Evolutionary conservation across 1,140 invertebrate species (phyloP).

Genomic region (Lepidurus packardi): DNA sequence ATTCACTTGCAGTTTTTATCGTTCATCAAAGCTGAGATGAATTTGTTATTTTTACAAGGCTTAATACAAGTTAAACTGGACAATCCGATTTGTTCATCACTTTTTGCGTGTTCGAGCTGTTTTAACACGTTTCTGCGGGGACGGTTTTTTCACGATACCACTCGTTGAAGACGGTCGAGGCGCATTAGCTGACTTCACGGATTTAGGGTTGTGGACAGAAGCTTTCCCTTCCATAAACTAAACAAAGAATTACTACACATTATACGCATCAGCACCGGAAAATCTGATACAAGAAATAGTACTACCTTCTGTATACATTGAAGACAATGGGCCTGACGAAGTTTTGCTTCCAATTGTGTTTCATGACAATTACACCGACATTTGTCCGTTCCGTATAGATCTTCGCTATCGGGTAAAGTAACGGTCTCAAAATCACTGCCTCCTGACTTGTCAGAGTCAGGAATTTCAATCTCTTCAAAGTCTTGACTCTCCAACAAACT

Average conservation of each 20-base stretch:
- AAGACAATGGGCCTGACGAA: background rate
- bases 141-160: background rate
- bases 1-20: background rate
- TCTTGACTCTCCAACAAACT: slow-evolving; percentile 17
- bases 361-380: background rate
- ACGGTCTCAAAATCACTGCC: slow-evolving; percentile 10
- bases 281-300: background rate
- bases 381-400: background rate
- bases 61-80: background rate
- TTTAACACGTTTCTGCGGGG: background rate
- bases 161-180: background rate
- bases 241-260: background rate
- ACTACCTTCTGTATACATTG: background rate
- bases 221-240: background rate
- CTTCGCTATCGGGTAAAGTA: slow-evolving; percentile 25
- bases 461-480: background rate
- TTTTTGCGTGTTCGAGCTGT: background rate
- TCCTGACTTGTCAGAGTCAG: background rate
- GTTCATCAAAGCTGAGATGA: background rate
- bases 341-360: background rate
- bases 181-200: background rate
- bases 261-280: too few relatives aligned
- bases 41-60: slow-evolving; percentile 8
- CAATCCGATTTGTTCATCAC: background rate
- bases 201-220: background rate